Base-by-base conservation (phyloP, 64 coral and sea anemone genomes). In the Platygyra sinensis region DNA sequence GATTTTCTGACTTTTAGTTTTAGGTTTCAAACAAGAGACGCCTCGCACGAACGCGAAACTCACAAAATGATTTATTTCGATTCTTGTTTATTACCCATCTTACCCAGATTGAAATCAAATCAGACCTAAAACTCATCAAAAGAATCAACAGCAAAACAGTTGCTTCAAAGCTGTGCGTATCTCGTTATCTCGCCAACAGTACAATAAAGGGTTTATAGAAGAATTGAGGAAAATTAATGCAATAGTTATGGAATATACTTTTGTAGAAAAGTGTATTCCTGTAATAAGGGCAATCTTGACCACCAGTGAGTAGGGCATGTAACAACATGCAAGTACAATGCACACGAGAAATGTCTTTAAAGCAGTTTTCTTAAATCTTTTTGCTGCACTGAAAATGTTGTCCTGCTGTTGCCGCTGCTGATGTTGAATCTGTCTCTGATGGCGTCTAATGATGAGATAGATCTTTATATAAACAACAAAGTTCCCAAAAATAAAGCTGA, bases 371-470 rank as follows among this genome's bases (percentile, higher is more conserved):
- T 36, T 75, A 36, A 75, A 75, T 75, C 14, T 75, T 22, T 75
- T 38, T 33, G 49, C 42, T 46, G 3, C 18, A 17, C 73, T 17
- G 32, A 75, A 75, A 22, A 42, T 42, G 20, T 75, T 20, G 14
- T 33, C 32, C 5, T 18, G n/a, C n/a, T n/a, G 19, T 39, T 75
- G 12, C 6, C 4, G 73, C 22, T 75, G 73, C 22, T 75, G 73
- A 18, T 75, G n/a, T n/a, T 62, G 10, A 46, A 88, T 88, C n/a
- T 77, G 86, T 62, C 11, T 62, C 61, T 76, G 54, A 30, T 88
- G 86, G 4, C 86, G 86, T 51, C 73, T 25, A 62, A 76, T 55
- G 27, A 88, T 77, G 8, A 39, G 15, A 17, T 77, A 63, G 5
- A 87, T 87, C 11, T 50, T 67, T 15, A 74, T 15, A 22, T 62